Evolutionary conservation across 1,140 invertebrate species (phyloP), one percentile per base, ranked within the genome.

Genomic region (Anadara kagoshimensis): DNA sequence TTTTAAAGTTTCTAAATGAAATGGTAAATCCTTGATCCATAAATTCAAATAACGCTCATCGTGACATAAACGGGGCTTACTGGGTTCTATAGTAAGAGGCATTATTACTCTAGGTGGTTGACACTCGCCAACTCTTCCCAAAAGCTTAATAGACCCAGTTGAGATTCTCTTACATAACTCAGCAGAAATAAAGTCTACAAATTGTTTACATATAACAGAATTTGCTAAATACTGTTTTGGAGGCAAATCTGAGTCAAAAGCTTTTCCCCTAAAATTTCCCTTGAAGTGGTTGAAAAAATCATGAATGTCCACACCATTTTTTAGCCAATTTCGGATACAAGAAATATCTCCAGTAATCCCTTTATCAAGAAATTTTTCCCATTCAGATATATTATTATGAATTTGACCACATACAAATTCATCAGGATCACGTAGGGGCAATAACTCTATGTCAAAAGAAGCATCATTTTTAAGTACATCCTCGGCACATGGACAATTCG

Each of bases 1-100:
- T 44, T 36, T 59, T 24, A 76, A 59, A 54, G 69, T 76, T 61
- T 73, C 75, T 36, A 76, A 47, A 8, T 64, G 63, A 68, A 76
- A 73, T 24, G 64, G 63, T 14, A 16, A 49, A 56, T 72, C 65
- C 58, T 63, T 74, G 1, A 68, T 64, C 69, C 64, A 76, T 18
- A 76, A 41, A 54, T 73, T 63, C 7, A 73, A 11, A 36, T 59
- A 69, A 45, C 67, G 54, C 36, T 69, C 67, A 44, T 61, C 68
- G 43, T 56, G 65, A 56, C 65, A 56, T 20, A 56, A 41, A 29
- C 64, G 26, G 51, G 65, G 63, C 18, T 69, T 57, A 5, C 22
- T 59, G 29, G 20, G 20, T 22, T 66, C 57, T 36, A 56, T 26
- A n/a, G 41, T 36, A 14, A 67, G 44, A 26, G 51, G 65, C 66